Evolutionary conservation across 2,797 vertebrate genomes (phyloP), one percentile per base, ranked within the genome.

Genomic region (Urophycis tenuis): DNA sequence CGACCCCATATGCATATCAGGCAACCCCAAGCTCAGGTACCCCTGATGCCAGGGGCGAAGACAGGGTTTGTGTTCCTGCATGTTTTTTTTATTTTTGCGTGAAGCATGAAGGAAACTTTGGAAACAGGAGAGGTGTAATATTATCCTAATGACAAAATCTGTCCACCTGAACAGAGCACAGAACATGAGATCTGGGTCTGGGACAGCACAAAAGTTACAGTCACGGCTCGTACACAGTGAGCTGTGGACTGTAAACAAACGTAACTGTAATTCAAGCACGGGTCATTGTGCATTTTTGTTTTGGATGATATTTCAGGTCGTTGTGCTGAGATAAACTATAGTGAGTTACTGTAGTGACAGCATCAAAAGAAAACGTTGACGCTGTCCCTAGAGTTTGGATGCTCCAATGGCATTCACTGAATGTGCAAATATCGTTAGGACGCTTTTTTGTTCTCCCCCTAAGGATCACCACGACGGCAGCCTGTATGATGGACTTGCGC

Each of bases 401-500:
- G 22, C 45, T 53, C 45, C 8, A 19, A 60, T n/a, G 22, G 53
- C 15, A 25, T 29, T 67, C 12, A 25, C n/a, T 67, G 60, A 67
- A 71, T 71, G 31, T 70, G 31, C 31, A 70, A 31, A 32, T n/a
- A 29, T 64, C 9, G n/a, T 69, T 19, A 29, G 31, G 15, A 34
- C 22, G 3, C 22, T 12, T 39, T 41, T 15, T 14, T 71, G n/a
- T 15, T 53, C 33, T 77, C 74, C 81, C 34, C 29, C 79, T 12
- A 80, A 97, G 96, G 89, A 97, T 98, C 89, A 97, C 97, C 70
- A 97, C 95, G 3, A 97, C 96, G 25, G 96, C 97, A 72, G 97
- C 97, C 53, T 98, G 97, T 85, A 97, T 98, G 97, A 98, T 98
- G 96, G 96, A 98, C 87, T 93, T 98, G 82, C 94, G 95, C 77